Conservation (phyloP, 2,113 vertebrate genomes). For the Cervus canadensis region DNA sequence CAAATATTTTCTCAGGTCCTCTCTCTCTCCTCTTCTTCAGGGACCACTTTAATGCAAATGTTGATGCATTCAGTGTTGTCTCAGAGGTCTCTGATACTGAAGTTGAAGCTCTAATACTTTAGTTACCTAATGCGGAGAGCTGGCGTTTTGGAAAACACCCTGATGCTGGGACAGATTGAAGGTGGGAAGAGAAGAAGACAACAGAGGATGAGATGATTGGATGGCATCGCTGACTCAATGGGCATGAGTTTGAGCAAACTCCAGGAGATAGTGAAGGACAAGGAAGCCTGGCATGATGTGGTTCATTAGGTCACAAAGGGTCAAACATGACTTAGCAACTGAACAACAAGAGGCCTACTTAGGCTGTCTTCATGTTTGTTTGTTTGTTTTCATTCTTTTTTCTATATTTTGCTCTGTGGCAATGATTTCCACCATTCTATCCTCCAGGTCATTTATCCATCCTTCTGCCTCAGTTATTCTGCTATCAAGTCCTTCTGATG, state of each 20-base stretch:
- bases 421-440: neutral
- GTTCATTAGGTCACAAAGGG: neutral
- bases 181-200: neutral
- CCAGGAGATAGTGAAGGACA: neutral
- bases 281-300: neutral
- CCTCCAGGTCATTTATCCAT: neutral
- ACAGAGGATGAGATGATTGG: neutral
- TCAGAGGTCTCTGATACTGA: neutral
- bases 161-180: neutral
- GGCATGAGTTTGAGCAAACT: neutral
- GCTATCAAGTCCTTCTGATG: neutral
- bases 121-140: neutral
- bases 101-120: neutral
- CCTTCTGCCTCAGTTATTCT: neutral
- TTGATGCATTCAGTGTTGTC: neutral
- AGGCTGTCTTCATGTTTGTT: neutral
- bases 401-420: neutral
- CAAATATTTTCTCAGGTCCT: neutral
- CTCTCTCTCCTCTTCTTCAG: neutral
- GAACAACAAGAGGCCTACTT: neutral
- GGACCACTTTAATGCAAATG: neutral
- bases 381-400: neutral
- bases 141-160: neutral
- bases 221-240: neutral
- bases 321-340: neutral